These are phyloP conservation scores for Euschistus heros DNA, from an alignment of 1,140 invertebrate genomes.

Conservation along the genomic window DNA sequence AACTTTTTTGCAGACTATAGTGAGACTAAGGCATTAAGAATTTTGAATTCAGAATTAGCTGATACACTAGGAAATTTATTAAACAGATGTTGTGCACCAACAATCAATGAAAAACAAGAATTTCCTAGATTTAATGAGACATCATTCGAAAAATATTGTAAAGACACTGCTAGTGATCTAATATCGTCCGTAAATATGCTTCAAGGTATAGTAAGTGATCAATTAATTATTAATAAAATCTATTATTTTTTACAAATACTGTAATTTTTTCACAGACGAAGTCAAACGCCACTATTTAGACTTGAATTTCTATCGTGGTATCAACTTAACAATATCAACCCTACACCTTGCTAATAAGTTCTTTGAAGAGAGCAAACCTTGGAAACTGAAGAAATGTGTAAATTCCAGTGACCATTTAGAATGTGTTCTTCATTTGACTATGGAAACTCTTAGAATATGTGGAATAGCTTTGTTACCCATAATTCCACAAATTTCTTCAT, in stretches of 20 bases:
- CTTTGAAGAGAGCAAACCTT: constrained; percentile 75
- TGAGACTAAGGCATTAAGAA: constrained; percentile 58
- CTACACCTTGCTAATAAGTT: constrained; percentile 74
- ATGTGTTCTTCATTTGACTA: constrained; percentile 63
- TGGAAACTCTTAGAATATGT: constrained; percentile 67
- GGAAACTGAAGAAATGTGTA: constrained; percentile 59
- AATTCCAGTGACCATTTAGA: constrained; percentile 46
- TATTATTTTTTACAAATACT: not conserved
- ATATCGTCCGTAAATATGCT: constrained; percentile 8
- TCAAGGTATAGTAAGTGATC: constrained; percentile 21
- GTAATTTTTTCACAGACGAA: constrained; percentile 36
- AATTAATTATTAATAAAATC: constrained; percentile 27
- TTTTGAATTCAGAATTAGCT: constrained; percentile 83
- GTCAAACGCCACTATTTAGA: constrained; percentile 57
- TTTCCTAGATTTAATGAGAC: constrained; percentile 50
- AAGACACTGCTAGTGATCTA: constrained; percentile 23
- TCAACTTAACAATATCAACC: constrained; percentile 62
- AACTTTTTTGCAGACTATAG: constrained; percentile 68
- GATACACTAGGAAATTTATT: constrained; percentile 88
- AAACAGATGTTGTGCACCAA: constrained; percentile 59
- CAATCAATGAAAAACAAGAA: constrained; percentile 65
- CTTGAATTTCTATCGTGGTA: constrained; percentile 72
- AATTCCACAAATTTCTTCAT: constrained; percentile 56
- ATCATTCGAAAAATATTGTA: constrained; percentile 35
- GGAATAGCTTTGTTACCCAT: constrained; percentile 74